Base-by-base conservation (phyloP, 2,797 vertebrate species). In the Toxotes lorentzi region DNA sequence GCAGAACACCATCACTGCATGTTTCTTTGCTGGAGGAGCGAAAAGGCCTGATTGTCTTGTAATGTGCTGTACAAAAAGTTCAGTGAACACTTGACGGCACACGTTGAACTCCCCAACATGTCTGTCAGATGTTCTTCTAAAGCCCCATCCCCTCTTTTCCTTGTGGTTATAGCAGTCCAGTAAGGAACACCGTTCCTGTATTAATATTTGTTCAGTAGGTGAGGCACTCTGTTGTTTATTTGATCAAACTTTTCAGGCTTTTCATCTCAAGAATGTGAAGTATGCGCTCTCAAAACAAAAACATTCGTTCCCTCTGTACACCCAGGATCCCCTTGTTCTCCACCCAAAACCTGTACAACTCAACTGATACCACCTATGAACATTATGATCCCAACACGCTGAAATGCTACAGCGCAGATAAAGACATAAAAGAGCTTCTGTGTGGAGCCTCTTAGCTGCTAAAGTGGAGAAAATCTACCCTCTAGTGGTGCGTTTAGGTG, bases 191-290 rank as follows among this genome's bases (percentile, higher is more conserved):
- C 73, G 38, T 47, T 57, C 48, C 50, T 60, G 64, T 23, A 19
- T 64, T 73, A 19, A 69, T 88, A 68, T 89, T 91, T 67, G 72
- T 64, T 79, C 72, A 77, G 64, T 45, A 85, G 89, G 89, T 83
- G 86, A 75, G 83, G 85, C 48, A 24, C 58, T 3, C 2, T 27
- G 24, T 57, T 78, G 59, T 76, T 87, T 88, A 82, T 89, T 90
- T 81, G 7, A 67, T 82, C 59, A 51, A 57, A 68, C 23, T 1
- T 64, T 27, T 67, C 14, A 47, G 11, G 51, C 67, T 67, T 86
- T 77, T 83, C 67, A 78, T 80, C 71, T 81, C 24, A 65, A 82
- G 75, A 82, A 86, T 86, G 79, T 61, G 12, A 81, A 41, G 50
- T 3, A 75, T 27, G 60, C 57, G 30, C 38, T 81, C 35, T 64